A percentile compares a stretch with the other conserved stretches of the same genome.
phyloP scores from a whole-genome alignment of 2,113 vertebrate genomes.

The Stigmatopora argus region DNA sequence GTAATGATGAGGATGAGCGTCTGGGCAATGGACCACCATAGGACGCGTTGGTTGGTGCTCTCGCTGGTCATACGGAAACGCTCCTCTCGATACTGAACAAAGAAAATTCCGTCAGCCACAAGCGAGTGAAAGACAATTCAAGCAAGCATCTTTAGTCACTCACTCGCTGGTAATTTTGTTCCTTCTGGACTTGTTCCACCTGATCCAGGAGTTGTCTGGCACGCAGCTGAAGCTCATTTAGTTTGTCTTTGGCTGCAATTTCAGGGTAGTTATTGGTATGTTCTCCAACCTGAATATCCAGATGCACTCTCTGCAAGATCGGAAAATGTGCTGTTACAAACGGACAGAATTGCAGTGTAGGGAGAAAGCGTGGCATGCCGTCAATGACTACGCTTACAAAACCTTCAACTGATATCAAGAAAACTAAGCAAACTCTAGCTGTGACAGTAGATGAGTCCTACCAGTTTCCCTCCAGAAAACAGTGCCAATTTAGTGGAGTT shows the following conservation, averaged over 20 bases:
- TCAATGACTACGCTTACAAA: not conserved
- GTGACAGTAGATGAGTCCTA: slow-evolving; percentile 41
- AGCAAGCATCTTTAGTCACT: slow-evolving; percentile 35
- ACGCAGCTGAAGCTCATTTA: slow-evolving; percentile 87
- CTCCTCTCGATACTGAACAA: slow-evolving; percentile 84
- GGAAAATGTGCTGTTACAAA: not conserved
- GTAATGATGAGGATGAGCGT: slow-evolving; percentile 90
- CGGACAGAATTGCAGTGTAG: not conserved
- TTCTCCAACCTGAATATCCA: slow-evolving; percentile 91
- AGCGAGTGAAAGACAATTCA: not conserved
- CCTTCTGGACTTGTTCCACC: slow-evolving; percentile 94
- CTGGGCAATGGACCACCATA: slow-evolving; percentile 96
- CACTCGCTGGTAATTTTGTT: slow-evolving; percentile 94
- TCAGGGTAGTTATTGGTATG: slow-evolving; percentile 95
- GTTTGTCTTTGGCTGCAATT: slow-evolving; percentile 91
- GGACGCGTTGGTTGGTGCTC: slow-evolving; percentile 92
- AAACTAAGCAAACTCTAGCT: not conserved
- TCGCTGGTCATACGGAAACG: slow-evolving; percentile 92
- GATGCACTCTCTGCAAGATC: slow-evolving; percentile 78
- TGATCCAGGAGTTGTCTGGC: slow-evolving; percentile 89
- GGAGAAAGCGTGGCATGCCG: not conserved
- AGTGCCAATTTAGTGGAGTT: slow-evolving; percentile 93
- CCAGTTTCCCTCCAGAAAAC: slow-evolving; percentile 88
- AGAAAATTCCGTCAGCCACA: not conserved
- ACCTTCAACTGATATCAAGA: not conserved